Conservation (phyloP, 1,140 invertebrate genomes). For the Sinella curviseta region DNA sequence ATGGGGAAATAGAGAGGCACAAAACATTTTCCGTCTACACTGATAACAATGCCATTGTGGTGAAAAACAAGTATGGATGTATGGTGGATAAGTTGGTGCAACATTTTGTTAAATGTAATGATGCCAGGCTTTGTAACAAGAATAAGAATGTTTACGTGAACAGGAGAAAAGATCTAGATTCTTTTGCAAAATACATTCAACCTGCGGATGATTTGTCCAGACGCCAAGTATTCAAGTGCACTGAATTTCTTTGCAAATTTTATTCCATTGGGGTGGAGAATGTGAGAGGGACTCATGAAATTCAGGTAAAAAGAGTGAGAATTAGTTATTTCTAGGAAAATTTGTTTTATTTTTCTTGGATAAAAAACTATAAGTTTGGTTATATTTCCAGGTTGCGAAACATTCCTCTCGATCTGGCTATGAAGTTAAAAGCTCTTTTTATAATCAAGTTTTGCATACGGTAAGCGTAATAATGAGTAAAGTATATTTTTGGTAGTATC, state of each 20-base stretch:
- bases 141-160: constrained; percentile 12
- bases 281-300: neutral
- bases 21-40: constrained; percentile 18
- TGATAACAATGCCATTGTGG: neutral
- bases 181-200: constrained; percentile 27
- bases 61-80: neutral
- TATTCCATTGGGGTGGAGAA: neutral
- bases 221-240: neutral
- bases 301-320: too few relatives aligned
- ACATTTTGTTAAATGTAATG: constrained; percentile 30
- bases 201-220: constrained; percentile 28
- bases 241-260: neutral
- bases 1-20: neutral
- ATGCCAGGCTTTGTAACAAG: neutral
- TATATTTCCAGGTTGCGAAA: too few relatives aligned
- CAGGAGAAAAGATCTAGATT: neutral
- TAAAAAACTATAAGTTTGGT: too few relatives aligned
- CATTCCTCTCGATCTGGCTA: too few relatives aligned
- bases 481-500: too few relatives aligned
- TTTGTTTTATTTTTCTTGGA: too few relatives aligned
- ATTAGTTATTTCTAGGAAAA: too few relatives aligned
- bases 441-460: neutral
- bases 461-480: too few relatives aligned
- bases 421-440: neutral
- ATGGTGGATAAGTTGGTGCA: constrained; percentile 7